phyloP scores from a whole-genome alignment of 2,888 invertebrate genomes.

The Nineta flava region DNA sequence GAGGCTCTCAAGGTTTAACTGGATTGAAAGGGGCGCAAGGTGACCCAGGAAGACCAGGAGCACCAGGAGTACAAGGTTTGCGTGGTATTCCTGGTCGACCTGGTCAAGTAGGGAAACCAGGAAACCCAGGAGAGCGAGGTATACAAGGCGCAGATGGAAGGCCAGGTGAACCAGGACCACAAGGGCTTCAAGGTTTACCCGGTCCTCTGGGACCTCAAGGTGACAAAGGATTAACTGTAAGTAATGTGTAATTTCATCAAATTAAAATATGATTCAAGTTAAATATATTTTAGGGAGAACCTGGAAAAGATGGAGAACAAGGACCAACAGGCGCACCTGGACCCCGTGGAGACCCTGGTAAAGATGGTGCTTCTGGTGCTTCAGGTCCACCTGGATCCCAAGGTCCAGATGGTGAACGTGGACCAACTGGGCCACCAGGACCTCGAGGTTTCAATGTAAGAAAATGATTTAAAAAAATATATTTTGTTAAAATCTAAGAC shows the following conservation, averaged over 20 bases:
- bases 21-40: slow-evolving; percentile 46
- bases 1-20: slow-evolving; percentile 46
- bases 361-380: slow-evolving; percentile 59
- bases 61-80: slow-evolving; percentile 39
- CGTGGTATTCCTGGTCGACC: slow-evolving; percentile 50
- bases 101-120: slow-evolving; percentile 53
- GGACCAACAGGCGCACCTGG: slow-evolving; percentile 62
- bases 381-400: slow-evolving; percentile 57
- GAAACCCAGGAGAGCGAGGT: slow-evolving; percentile 55
- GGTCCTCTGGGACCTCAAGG: slow-evolving; percentile 65
- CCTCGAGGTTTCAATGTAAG: slow-evolving; percentile 64
- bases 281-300: slow-evolving; percentile 42
- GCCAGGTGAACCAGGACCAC: slow-evolving; percentile 65
- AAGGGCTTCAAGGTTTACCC: slow-evolving; percentile 64
- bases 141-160: slow-evolving; percentile 72
- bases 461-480: not conserved
- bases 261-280: not conserved
- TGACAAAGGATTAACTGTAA: slow-evolving; percentile 55
- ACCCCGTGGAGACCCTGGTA: slow-evolving; percentile 62
- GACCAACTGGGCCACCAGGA: slow-evolving; percentile 59
- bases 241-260: not conserved
- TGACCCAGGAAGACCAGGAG: slow-evolving; percentile 40
- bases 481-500: not conserved
- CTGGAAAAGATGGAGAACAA: slow-evolving; percentile 65
- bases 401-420: slow-evolving; percentile 59